phyloP scores from a whole-genome alignment of 2,113 vertebrate genomes.

The Vulpes vulpes region DNA sequence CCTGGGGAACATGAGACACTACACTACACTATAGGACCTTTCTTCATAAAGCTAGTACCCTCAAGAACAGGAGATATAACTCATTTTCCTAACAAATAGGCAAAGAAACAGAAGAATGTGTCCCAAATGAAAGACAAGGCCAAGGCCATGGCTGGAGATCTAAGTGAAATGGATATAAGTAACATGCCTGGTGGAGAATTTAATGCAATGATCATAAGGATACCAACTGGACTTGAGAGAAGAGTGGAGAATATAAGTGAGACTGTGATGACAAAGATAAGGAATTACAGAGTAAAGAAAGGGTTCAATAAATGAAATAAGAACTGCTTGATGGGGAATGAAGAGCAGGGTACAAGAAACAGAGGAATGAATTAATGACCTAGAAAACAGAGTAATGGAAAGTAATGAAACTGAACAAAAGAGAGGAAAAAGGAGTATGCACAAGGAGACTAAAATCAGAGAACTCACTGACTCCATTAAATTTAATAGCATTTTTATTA shows the following conservation, averaged over 20 bases:
- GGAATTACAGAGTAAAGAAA: background rate
- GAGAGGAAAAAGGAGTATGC: background rate
- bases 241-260: background rate
- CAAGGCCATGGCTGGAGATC: background rate
- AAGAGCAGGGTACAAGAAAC: background rate
- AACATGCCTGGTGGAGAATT: background rate
- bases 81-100: background rate
- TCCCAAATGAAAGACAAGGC: background rate
- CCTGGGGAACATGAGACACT: background rate
- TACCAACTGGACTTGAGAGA: background rate
- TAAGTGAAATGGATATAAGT: background rate
- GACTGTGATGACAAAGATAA: background rate
- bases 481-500: background rate
- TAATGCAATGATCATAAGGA: background rate
- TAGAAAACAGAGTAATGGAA: background rate
- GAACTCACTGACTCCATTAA: background rate
- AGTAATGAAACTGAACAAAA: background rate
- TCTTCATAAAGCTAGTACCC: background rate
- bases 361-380: background rate
- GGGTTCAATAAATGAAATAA: background rate
- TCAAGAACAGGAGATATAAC: background rate
- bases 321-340: background rate
- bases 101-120: background rate
- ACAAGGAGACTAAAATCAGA: background rate
- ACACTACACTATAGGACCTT: background rate